Evolutionary conservation across 2,113 vertebrate species (phyloP), one percentile per base, ranked within the genome.

Genomic region (Zapornia atra): DNA sequence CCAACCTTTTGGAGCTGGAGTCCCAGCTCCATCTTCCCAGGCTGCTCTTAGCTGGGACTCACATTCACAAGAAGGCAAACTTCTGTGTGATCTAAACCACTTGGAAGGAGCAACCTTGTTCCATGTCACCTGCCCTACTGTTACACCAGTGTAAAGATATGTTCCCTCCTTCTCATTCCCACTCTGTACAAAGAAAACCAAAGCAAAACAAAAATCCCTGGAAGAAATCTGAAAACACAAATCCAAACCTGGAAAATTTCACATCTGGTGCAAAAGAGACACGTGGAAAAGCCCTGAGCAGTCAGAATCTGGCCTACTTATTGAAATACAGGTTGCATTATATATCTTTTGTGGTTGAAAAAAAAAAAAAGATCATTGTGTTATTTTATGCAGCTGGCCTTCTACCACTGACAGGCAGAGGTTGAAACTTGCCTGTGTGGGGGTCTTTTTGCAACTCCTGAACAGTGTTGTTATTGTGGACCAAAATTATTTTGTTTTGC

Each of bases 391-490:
- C 89, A 89, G 72, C 77, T 94, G 76, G 34, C 53, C 53, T 48
- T 87, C 59, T 82, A 95, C 46, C 28, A 46, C 44, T 53, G 48
- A 31, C 36, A 82, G 25, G 38, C 31, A 82, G 18, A n/a, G 82
- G n/a, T 71, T 71, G 60, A 56, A 71, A 75, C 84, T 85, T 93
- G 75, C 34, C 84, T 54, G 34, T 69, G 69, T 33, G 44, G 61
- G 86, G 86, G 94, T 94, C 66, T 85, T 70, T 92, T 94, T 87
- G 18, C 63, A 90, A 56, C n/a, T 92, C 78, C 57, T 82, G n/a
- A 84, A 77, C 51, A 65, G 4, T 60, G 12, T 75, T 82, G 44
- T 88, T 94, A 78, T 21, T 68, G 34, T 87, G 57, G 94, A 84
- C 22, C 11, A 60, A 83, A 95, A 92, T 65, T 53, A 89, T 79